These are phyloP conservation scores for Pseudococcus longispinus DNA, from an alignment of 2,888 invertebrate genomes.

Conservation along the genomic window DNA sequence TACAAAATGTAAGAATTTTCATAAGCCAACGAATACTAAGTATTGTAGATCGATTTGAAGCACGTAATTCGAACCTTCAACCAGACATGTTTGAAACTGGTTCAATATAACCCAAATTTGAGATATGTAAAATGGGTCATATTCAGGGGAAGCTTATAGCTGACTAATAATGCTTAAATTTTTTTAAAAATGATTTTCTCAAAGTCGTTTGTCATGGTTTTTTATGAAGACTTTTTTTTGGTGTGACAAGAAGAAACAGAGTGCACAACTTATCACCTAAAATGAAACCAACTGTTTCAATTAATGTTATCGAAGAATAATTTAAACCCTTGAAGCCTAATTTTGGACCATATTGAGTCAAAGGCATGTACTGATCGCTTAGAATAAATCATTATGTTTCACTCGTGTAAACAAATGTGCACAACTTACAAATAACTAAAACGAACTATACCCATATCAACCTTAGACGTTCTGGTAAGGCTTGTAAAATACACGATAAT, in stretches of 20 bases:
- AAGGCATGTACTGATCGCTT: not conserved
- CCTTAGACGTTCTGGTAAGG: not conserved
- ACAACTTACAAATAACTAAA: not conserved
- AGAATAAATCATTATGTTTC: not conserved
- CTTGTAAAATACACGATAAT: not conserved
- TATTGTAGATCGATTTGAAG: too few relatives aligned
- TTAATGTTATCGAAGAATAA: not conserved
- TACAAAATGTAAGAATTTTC: too few relatives aligned
- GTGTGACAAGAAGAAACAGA: not conserved
- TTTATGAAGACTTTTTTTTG: too few relatives aligned
- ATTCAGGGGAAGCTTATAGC: too few relatives aligned
- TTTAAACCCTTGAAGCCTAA: not conserved
- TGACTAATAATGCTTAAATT: too few relatives aligned
- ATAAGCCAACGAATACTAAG: too few relatives aligned
- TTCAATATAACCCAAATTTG: too few relatives aligned
- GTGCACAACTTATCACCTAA: not conserved
- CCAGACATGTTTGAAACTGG: too few relatives aligned
- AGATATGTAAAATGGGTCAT: too few relatives aligned
- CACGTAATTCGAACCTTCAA: too few relatives aligned
- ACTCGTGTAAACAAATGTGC: not conserved
- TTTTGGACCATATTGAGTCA: not conserved
- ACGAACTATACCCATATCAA: not conserved
- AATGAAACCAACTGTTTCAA: not conserved
- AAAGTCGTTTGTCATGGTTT: too few relatives aligned
- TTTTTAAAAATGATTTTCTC: too few relatives aligned